Evolutionary conservation across 2,888 invertebrate species (phyloP), one percentile per base, ranked within the genome.

Genomic region (Philereme vetulata): DNA sequence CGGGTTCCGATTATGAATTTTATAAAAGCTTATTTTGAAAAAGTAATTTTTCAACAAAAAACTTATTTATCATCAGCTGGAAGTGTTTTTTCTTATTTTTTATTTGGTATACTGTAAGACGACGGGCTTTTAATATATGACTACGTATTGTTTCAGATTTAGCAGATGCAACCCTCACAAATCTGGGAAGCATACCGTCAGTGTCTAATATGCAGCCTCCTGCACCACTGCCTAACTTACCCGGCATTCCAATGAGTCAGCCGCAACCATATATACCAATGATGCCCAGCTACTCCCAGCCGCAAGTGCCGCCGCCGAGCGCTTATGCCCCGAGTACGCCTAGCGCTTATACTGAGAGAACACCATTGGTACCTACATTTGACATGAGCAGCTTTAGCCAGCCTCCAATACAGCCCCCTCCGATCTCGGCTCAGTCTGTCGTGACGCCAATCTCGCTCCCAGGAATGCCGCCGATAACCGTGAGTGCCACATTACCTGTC

Each of bases 391-490:
- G 74, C 68, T 91, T 90, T 66, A 68, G 79, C 40, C 81, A 80
- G 65, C 70, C 86, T 1, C 80, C 85, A 3, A 80, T 88, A 48
- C 86, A 85, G 66, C 86, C 83, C 1, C 90, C 87, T 9, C 84
- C 84, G 4, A 71, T 84, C 35, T 76, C 85, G 8, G 76, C 78
- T 8, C 72, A 91, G 36, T 88, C 93, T 1, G 93, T 95, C 10
- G 93, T 95, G 36, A 95, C 95, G 0, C 95, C 96, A 0, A 94
- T 96, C 47, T 94, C 95, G 9, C 85, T 96, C 67, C 96, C 96
- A 2, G 96, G 96, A 40, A 95, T 96, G 95, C 96, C 96, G 21
- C 95, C 96, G 8, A 95, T 96, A 65, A 96, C 96, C 11, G 96
- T 96, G 9, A 96, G 95, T 72, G 95, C 95, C 11, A 94, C 95